Conservation (phyloP, 1,140 invertebrate genomes). For the Apis dorsata region DNA sequence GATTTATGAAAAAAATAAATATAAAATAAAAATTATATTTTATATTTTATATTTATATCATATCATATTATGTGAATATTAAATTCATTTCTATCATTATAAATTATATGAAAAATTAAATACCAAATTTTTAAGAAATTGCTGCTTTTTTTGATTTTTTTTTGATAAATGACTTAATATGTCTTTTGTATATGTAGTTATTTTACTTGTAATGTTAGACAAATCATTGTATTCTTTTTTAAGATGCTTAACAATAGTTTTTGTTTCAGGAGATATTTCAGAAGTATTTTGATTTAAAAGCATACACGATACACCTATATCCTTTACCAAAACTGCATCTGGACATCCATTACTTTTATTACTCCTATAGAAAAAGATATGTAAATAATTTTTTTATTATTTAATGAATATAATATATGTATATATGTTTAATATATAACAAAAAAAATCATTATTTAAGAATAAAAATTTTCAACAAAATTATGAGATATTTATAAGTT, state of each 20-base stretch:
- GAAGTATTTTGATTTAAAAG: conserved; percentile 21
- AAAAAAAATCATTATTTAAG: too few species aligned
- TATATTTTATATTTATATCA: too few species aligned
- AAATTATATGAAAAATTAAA: background rate
- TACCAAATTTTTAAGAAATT: conserved; percentile 40
- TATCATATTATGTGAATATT: too few species aligned
- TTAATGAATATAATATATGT: too few species aligned
- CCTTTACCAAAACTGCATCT: conserved; percentile 62
- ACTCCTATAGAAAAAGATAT: conserved; percentile 26
- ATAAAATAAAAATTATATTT: background rate
- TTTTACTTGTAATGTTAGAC: conserved; percentile 56
- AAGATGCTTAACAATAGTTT: conserved; percentile 42
- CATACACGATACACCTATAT: conserved; percentile 59
- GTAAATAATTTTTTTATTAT: background rate
- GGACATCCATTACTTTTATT: conserved; percentile 6
- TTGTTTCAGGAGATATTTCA: conserved; percentile 17
- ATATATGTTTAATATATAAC: too few species aligned
- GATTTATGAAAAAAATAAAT: background rate
- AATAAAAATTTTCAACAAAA: too few species aligned
- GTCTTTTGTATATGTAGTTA: conserved; percentile 60
- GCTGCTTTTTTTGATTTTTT: conserved; percentile 37
- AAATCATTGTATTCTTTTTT: conserved; percentile 62
- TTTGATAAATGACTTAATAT: conserved; percentile 48
- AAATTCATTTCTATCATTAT: background rate
- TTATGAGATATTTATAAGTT: too few species aligned